These are phyloP conservation scores for Micromesistius poutassou DNA, from an alignment of 2,797 vertebrate species.

Conservation along the genomic window DNA sequence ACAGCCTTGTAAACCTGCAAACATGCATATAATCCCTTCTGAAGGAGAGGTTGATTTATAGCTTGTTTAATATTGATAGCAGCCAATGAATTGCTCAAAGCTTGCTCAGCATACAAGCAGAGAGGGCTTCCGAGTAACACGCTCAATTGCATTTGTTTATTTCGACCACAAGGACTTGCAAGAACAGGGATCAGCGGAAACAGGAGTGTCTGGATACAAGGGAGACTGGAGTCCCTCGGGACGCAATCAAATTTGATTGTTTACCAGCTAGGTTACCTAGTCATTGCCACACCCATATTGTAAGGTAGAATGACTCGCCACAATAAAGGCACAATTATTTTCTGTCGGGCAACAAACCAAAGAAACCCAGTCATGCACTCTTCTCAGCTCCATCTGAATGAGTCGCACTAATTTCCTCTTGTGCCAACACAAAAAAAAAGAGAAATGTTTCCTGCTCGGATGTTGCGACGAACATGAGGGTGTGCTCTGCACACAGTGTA, in stretches of 20 bases:
- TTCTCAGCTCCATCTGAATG: background rate
- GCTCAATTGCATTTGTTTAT: slow-evolving; percentile 6
- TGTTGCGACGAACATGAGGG: background rate
- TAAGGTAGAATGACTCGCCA: background rate
- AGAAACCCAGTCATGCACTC: background rate
- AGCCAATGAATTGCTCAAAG: background rate
- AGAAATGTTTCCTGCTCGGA: background rate
- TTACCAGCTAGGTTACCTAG: background rate
- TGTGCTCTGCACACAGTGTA: slow-evolving; percentile 16
- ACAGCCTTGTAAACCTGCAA: background rate
- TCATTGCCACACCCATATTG: background rate
- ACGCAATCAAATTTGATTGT: slow-evolving; percentile 16
- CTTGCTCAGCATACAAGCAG: background rate
- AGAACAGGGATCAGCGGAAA: background rate
- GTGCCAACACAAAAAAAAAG: background rate
- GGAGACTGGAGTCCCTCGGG: background rate
- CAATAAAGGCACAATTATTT: background rate
- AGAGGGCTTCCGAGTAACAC: background rate
- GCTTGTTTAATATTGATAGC: slow-evolving; percentile 10
- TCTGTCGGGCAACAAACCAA: background rate
- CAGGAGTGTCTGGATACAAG: slow-evolving; percentile 3
- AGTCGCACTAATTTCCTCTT: background rate
- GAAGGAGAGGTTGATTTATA: background rate
- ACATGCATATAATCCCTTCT: background rate
- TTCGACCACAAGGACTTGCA: slow-evolving; percentile 25